Conservation (phyloP, 2,113 vertebrate genomes). For the Salvelinus alpinus region DNA sequence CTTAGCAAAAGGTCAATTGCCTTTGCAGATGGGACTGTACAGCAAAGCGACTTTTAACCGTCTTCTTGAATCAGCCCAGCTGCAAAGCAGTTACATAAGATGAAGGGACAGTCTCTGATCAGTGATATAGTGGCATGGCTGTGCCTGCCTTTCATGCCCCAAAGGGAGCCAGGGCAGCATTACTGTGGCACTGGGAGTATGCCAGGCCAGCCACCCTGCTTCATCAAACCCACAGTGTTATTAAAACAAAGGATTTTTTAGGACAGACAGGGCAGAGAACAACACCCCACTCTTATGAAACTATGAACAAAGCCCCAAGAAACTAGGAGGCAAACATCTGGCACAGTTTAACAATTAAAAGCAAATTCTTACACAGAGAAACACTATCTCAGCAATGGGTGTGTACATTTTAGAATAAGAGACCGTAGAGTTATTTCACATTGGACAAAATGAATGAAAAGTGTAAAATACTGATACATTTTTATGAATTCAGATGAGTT, state of each 20-base stretch:
- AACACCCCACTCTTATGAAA: not conserved
- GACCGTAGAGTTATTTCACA: not conserved
- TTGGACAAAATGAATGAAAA: not conserved
- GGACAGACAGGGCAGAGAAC: not conserved
- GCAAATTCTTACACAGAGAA: not conserved
- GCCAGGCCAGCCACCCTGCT: not conserved
- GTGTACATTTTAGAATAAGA: not conserved
- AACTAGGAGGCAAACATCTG: slow-evolving; percentile 5
- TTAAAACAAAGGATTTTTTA: not conserved
- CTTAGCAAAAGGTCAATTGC: too few relatives aligned
- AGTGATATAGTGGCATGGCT: not conserved
- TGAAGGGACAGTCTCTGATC: too few relatives aligned
- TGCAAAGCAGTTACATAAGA: too few relatives aligned
- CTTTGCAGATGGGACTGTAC: too few relatives aligned
- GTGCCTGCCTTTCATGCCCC: not conserved
- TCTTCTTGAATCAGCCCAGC: too few relatives aligned
- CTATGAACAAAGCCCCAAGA: not conserved
- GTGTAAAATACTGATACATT: not conserved
- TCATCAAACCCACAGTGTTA: not conserved
- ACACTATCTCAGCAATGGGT: not conserved
- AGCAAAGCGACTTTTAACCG: too few relatives aligned
- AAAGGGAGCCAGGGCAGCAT: not conserved
- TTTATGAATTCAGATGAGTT: not conserved
- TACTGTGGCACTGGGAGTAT: not conserved
- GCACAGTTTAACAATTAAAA: not conserved